Base-by-base conservation (phyloP, 2,113 vertebrate genomes). In the Pangasianodon hypophthalmus region DNA sequence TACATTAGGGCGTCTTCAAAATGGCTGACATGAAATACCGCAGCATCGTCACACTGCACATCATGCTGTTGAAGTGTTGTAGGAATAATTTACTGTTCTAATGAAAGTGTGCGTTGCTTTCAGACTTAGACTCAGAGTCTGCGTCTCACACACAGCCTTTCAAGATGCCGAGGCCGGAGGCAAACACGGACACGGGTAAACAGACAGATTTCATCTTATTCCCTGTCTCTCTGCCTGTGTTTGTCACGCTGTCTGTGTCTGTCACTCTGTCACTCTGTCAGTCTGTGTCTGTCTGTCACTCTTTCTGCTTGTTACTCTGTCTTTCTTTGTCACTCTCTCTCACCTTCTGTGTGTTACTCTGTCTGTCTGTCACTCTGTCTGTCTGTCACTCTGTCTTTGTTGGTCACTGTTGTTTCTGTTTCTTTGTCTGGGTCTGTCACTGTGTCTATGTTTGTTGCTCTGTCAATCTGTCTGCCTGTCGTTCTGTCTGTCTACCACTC, bases 71-170 rank as follows among this genome's bases (percentile, higher is more conserved):
- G 5, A n/a, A 3, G 13, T 69, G 67, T 1, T 69, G 32, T 14
- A 0, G 41, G 21, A 14, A 3, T n/a, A 8, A n/a, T 81, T 37
- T 19, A 11, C 11, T 52, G 13, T 2, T 56, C 50, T 82, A 24
- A 83, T 56, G 19, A 58, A 54, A 6, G 19, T 4, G 37, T 62
- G 81, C 80, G 83, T 67, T 86, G 18, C 46, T 89, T 86, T 64
- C 73, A 89, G 84, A 80, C 0, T 14, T 4, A 37, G 6, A 29
- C n/a, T 8, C 10, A 1, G 83, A 26, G 41, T 1, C 21, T 4
- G 41, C 19, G 4, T 50, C 24, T 50, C 13, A 62, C 83, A 54
- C 21, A 32, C 56, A 67, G n/a, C 71, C 84, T 19, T 56, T 13
- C 29, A 67, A 0, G 26, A 13, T 86, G 73, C 2, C 37, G 21